Conservation (phyloP, 2,797 vertebrate species). For the Distichodus sexfasciatus region DNA sequence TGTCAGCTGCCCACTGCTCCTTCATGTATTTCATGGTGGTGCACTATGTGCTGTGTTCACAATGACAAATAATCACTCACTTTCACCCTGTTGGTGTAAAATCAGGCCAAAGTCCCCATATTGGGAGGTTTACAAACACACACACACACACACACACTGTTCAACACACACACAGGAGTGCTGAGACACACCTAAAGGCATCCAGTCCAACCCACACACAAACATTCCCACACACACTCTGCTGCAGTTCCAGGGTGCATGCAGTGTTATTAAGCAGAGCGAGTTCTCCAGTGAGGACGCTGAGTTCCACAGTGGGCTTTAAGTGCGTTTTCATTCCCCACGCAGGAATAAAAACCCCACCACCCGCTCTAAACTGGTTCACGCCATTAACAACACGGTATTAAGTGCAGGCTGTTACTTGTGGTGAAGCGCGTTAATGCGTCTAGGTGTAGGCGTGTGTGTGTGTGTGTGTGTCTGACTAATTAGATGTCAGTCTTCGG, state of each 20-base stretch:
- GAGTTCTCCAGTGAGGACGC: conserved; percentile 39
- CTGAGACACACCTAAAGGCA: background rate
- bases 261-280: conserved; percentile 47
- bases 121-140: background rate
- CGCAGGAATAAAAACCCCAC: conserved; percentile 28
- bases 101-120: background rate
- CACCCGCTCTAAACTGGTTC: conserved; percentile 49
- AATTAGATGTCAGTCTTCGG: conserved; percentile 53
- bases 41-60: too few relatives aligned
- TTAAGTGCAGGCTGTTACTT: conserved; percentile 38
- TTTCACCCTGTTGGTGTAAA: too few relatives aligned
- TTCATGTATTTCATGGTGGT: too few relatives aligned
- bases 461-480: conserved; percentile 33
- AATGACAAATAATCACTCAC: too few relatives aligned
- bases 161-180: background rate
- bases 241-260: conserved; percentile 28
- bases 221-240: background rate
- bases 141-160: conserved; percentile 6
- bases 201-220: background rate
- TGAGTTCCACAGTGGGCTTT: conserved; percentile 39
- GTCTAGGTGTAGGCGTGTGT: conserved; percentile 2
- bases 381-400: conserved; percentile 54
- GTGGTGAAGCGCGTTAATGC: conserved; percentile 21
- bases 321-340: conserved; percentile 51
- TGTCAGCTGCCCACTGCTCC: too few relatives aligned